phyloP scores from a whole-genome alignment of 35 echinoderm and acorn worm genomes.

The Lytechinus variegatus region DNA sequence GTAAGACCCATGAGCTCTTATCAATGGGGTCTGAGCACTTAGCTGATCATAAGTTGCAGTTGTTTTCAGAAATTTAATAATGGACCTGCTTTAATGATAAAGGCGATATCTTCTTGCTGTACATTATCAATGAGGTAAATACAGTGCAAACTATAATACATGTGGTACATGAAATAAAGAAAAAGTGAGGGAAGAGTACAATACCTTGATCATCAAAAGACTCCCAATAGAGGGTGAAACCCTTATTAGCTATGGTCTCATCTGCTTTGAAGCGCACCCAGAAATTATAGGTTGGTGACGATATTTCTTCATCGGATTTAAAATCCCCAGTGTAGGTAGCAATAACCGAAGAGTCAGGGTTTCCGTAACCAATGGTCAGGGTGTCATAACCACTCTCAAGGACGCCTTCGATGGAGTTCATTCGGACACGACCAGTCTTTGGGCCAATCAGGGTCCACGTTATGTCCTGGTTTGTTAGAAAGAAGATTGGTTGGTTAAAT shows the following conservation, averaged over 20 bases:
- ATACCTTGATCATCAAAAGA: conserved; percentile 27
- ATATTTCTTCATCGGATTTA: not conserved
- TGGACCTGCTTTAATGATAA: too few relatives aligned
- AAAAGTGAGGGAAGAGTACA: not conserved
- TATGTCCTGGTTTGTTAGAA: conserved; percentile 4
- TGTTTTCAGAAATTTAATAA: too few relatives aligned
- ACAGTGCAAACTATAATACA: not conserved
- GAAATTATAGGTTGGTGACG: not conserved
- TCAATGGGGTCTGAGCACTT: too few relatives aligned
- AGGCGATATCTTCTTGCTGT: too few relatives aligned
- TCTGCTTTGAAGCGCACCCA: conserved; percentile 50
- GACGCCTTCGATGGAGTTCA: not conserved
- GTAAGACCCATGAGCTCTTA: too few relatives aligned
- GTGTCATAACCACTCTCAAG: conserved; percentile 9
- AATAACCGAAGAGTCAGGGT: conserved; percentile 22
- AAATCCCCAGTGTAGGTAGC: not conserved
- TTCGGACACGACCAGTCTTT: conserved; percentile 25
- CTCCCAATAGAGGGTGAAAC: conserved; percentile 32
- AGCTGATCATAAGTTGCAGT: too few relatives aligned
- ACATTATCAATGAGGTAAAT: not conserved
- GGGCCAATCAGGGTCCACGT: conserved; percentile 44
- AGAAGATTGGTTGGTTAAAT: too few relatives aligned
- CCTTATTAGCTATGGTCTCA: conserved; percentile 39
- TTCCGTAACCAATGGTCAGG: conserved; percentile 39
- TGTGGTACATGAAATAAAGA: too few relatives aligned